Percentiles rank a stretch among this genome's conserved stretches.
phyloP scores from a whole-genome alignment of 2,113 vertebrate genomes.

The Todiramphus chloris region DNA sequence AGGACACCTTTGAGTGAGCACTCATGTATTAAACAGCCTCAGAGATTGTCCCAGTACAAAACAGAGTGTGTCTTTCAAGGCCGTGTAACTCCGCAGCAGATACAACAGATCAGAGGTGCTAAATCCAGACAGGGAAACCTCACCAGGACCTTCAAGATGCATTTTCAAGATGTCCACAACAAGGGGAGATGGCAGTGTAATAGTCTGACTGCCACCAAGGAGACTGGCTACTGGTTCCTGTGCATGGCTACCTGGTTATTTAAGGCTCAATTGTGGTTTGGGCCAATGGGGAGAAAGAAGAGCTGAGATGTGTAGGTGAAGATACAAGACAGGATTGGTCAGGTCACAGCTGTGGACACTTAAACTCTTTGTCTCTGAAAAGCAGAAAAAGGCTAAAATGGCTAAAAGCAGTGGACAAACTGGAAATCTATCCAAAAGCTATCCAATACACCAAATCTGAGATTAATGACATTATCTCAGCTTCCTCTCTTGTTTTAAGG shows the following conservation, averaged over 20 bases:
- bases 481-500: neutral
- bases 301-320: neutral
- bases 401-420: neutral
- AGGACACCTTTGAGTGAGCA: slow-evolving; percentile 59
- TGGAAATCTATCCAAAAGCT: neutral
- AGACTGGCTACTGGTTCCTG: neutral
- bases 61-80: neutral
- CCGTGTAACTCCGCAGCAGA: neutral
- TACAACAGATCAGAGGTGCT: neutral
- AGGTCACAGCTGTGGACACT: neutral
- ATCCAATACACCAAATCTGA: neutral
- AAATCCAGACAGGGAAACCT: neutral
- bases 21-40: slow-evolving; percentile 29
- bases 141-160: neutral
- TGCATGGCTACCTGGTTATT: fast-evolving
- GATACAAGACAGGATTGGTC: neutral
- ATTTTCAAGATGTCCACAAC: neutral
- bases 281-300: neutral
- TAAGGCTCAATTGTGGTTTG: neutral
- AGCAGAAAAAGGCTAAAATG: neutral
- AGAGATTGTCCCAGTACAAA: neutral
- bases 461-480: neutral
- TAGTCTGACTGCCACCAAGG: neutral
- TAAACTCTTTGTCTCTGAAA: neutral
- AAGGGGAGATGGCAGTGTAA: neutral